A percentile compares a stretch with the other conserved stretches of the same genome.
phyloP scores from a whole-genome alignment of 2,113 vertebrate genomes.

The Poicephalus gulielmi region DNA sequence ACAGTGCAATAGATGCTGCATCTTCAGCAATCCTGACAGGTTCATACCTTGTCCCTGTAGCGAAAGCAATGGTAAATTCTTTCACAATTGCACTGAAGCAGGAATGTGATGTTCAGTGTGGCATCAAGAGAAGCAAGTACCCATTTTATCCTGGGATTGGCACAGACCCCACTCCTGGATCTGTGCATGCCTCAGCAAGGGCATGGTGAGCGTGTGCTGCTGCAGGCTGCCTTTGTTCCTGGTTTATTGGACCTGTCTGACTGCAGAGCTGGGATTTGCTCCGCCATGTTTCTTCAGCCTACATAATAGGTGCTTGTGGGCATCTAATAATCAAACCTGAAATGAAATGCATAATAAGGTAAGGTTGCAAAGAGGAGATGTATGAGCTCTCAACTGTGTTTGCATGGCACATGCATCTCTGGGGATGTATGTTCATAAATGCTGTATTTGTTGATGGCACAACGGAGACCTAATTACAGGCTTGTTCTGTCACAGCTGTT shows the following conservation, averaged over 20 bases:
- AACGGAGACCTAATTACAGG: slow-evolving; percentile 37
- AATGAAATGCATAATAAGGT: not conserved
- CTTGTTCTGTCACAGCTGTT: slow-evolving; percentile 14
- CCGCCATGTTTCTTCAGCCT: not conserved
- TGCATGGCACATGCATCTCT: fast-evolving
- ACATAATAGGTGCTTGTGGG: not conserved
- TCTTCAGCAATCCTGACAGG: fast-evolving
- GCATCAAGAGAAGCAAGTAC: not conserved
- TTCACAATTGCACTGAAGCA: not conserved
- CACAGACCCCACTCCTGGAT: not conserved
- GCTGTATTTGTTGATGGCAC: not conserved
- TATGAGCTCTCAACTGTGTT: not conserved
- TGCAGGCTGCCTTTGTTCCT: not conserved
- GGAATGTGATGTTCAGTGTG: not conserved
- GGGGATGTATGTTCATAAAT: not conserved
- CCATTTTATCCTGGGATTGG: not conserved
- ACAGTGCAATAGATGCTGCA: fast-evolving
- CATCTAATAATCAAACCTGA: not conserved
- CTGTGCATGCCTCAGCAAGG: fast-evolving
- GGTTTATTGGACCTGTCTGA: not conserved
- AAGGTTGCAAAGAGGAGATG: not conserved
- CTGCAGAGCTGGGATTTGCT: not conserved
- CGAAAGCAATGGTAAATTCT: not conserved
- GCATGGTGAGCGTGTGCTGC: fast-evolving
- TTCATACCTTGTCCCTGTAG: not conserved